Evolutionary conservation across 2,888 invertebrate species (phyloP).

Genomic region (Eulithis testata): DNA sequence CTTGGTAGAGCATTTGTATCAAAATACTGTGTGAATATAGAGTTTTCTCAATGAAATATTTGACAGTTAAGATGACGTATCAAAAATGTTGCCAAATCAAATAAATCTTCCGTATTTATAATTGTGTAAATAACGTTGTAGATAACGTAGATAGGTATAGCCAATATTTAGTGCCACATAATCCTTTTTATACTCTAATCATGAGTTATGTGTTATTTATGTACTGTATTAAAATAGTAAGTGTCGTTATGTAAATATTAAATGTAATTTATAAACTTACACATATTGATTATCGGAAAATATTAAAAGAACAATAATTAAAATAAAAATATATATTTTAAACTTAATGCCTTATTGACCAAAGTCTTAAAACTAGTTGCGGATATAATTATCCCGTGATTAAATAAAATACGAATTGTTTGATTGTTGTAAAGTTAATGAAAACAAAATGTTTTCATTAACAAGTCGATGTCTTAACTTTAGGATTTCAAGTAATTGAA

Average conservation of each 20-base stretch:
- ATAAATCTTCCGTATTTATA: slow-evolving; percentile 54
- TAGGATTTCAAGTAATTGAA: slow-evolving; percentile 52
- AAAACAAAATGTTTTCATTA: slow-evolving; percentile 69
- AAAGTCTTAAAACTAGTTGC: slow-evolving; percentile 84
- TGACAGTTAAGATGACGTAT: neutral
- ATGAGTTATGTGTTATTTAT: slow-evolving; percentile 41
- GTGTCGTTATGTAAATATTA: slow-evolving; percentile 73
- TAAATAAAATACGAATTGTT: slow-evolving; percentile 75
- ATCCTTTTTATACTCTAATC: slow-evolving; percentile 68
- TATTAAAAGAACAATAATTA: slow-evolving; percentile 83
- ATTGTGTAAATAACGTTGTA: slow-evolving; percentile 72
- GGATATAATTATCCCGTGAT: slow-evolving; percentile 73
- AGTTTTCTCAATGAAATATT: neutral
- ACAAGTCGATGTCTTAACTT: slow-evolving; percentile 70
- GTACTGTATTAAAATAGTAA: slow-evolving; percentile 34
- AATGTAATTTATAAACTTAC: slow-evolving; percentile 65
- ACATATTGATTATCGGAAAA: slow-evolving; percentile 73
- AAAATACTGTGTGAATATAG: neutral
- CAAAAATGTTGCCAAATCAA: slow-evolving; percentile 66
- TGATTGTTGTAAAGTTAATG: slow-evolving; percentile 81
- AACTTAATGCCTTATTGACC: slow-evolving; percentile 85
- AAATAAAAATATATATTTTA: slow-evolving; percentile 79
- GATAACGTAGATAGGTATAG: slow-evolving; percentile 65
- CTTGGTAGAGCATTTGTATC: neutral
- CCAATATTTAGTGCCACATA: slow-evolving; percentile 69